These are phyloP conservation scores for Leptinotarsa juncta DNA, from an alignment of 2,888 invertebrate species.

Conservation along the genomic window DNA sequence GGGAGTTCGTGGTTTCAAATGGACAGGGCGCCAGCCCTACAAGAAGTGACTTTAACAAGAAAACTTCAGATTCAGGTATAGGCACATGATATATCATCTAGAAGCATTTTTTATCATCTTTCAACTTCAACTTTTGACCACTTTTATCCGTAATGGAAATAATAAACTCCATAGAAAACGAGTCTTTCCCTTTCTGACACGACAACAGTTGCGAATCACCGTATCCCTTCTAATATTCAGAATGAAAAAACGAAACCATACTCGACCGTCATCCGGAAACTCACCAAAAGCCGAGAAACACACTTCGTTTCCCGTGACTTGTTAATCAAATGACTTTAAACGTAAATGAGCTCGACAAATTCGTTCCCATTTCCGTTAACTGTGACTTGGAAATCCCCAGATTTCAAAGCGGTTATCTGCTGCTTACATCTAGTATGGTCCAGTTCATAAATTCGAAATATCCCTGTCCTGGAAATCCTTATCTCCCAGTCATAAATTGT, in stretches of 20 bases:
- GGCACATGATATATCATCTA: neutral
- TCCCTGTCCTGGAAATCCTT: conserved; percentile 1
- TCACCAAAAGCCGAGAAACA: neutral
- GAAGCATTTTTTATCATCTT: neutral
- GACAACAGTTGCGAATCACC: too few relatives aligned
- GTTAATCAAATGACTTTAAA: neutral
- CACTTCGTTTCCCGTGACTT: neutral
- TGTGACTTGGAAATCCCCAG: neutral
- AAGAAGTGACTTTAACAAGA: neutral
- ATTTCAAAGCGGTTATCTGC: neutral
- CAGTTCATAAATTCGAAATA: neutral
- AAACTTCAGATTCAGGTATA: neutral
- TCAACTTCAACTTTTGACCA: neutral
- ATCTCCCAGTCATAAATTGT: neutral
- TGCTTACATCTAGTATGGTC: neutral
- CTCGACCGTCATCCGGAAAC: neutral
- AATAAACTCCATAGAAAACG: too few relatives aligned
- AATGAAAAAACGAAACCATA: neutral
- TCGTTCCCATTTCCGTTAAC: neutral
- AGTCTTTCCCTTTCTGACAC: too few relatives aligned
- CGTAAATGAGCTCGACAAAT: neutral
- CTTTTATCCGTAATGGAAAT: too few relatives aligned
- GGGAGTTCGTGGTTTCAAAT: too few relatives aligned
- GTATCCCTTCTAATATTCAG: too few relatives aligned
- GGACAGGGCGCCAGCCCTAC: neutral